Evolutionary conservation across 2,113 vertebrate species (phyloP), one percentile per base, ranked within the genome.

Genomic region (Sebastes schlegelii): DNA sequence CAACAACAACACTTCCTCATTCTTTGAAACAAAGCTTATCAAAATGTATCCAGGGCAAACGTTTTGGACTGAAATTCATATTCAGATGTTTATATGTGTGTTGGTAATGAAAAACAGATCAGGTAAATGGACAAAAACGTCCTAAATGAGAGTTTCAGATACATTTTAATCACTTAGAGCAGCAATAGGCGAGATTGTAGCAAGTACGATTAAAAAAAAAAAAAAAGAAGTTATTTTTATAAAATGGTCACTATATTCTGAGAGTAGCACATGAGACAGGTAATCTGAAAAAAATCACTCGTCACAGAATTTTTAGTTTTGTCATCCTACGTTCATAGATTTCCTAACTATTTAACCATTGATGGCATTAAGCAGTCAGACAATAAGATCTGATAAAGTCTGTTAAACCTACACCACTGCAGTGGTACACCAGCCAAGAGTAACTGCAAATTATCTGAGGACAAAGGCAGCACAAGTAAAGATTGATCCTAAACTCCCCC

Each of bases 401-500:
- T 80, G 75, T 65, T 79, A 66, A 57, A 61, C 40, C 55, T 68
- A 45, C 46, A 23, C 7, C 21, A 3, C 17, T 49, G 64, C 55
- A 26, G 65, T 55, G 40, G 16, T 73, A 62, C 71, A 45, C 62
- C 10, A 3, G 55, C 61, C 46, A 80, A 23, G 5, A 83, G 55
- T 45, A 82, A 67, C 48, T 55, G 65, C 19, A 55, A 82, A 82
- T 70, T 6, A 82, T 84, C 55, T 64, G 48, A 66, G 60, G 45
- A 79, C 80, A 76, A 77, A 67, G 21, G 71, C 67, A 74, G 34
- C 57, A 42, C 58, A 84, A 79, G 70, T 69, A 78, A 43, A 58
- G 76, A 75, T 66, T 79, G 74, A 79, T 82, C 52, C 66, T 14
- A 75, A 73, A 55, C 58, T 23, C 58, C 52, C 17, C 23, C 58